Base-by-base conservation (phyloP, 2,888 invertebrate species). In the Frankliniella intonsa region DNA sequence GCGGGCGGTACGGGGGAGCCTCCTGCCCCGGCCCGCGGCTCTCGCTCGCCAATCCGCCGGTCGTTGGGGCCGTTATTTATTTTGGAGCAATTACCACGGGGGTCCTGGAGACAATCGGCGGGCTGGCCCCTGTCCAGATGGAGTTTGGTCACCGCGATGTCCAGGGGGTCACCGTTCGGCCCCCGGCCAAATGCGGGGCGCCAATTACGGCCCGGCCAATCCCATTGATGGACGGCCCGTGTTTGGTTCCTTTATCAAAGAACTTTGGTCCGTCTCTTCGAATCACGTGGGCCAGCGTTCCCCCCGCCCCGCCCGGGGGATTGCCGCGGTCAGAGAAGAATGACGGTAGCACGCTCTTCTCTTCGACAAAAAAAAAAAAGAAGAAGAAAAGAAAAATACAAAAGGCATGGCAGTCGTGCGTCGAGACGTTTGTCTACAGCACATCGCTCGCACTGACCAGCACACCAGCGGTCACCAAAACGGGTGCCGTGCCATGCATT, bases 31-130 rank as follows among this genome's bases (percentile, higher is more conserved):
- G 55, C 55, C 55, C 14, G 55, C 14, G 55, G 55, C 55, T 55
- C 38, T 38, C 38, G 38, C 62, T 62, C 62, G 62, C 62, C 62
- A 62, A 62, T 62, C 62, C 19, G 62, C 19, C 62, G 62, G 62
- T 62, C 62, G 62, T 62, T 62, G 17, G 62, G 38, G 62, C 69
- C 69, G 69, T 76, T 76, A 76, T 76, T 76, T 76, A 76, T 76
- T 76, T 76, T 76, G 69, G 69, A 25, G 25, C 69, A 76, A 76
- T 76, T 76, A 76, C 69, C n/a, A 22, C 69, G 25, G 69, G 14
- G 19, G 62, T 17, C 19, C 62, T n/a, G 25, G 69, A 76, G 69
- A 76, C 69, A 76, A 76, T 76, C 69, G 69, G 22, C 69, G 25
- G 7, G 69, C 69, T 76, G 69, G 69, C 69, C 69, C 8, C 12